Percentiles rank a stretch among this genome's conserved stretches.
phyloP scores from a whole-genome alignment of 2,113 vertebrate genomes.

The Vidua chalybeata region DNA sequence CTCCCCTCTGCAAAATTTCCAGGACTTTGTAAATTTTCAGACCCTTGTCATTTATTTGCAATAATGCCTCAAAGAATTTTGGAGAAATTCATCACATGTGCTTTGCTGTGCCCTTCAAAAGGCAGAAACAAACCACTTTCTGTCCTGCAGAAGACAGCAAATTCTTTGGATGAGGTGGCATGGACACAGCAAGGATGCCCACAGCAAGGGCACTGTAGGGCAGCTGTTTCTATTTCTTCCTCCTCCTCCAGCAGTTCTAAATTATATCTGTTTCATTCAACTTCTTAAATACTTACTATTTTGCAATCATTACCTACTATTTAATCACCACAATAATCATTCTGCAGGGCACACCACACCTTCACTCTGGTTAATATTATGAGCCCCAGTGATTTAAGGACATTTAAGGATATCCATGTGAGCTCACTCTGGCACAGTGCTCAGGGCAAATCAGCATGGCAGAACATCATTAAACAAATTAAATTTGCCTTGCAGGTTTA shows the following conservation, averaged over 20 bases:
- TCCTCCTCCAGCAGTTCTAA: not conserved
- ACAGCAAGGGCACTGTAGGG: not conserved
- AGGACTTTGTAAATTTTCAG: not conserved
- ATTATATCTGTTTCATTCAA: not conserved
- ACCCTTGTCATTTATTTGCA: not conserved
- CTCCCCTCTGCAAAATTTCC: not conserved
- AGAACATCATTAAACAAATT: not conserved
- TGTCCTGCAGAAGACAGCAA: not conserved
- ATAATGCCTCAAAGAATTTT: not conserved
- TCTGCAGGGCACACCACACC: not conserved
- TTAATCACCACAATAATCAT: not conserved
- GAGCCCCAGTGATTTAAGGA: not conserved
- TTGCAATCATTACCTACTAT: not conserved
- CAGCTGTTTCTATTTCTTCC: not conserved
- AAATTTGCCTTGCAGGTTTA: not conserved
- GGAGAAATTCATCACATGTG: not conserved
- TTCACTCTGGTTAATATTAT: not conserved
- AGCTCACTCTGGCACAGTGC: not conserved
- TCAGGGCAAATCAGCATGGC: not conserved
- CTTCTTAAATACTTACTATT: not conserved
- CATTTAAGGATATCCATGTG: not conserved
- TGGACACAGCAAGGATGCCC: rapidly evolving
- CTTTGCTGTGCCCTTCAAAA: not conserved
- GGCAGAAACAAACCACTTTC: not conserved
- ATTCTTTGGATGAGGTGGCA: not conserved